Evolutionary conservation across 2,888 invertebrate genomes (phyloP).

Genomic region (Tineola bisselliella): DNA sequence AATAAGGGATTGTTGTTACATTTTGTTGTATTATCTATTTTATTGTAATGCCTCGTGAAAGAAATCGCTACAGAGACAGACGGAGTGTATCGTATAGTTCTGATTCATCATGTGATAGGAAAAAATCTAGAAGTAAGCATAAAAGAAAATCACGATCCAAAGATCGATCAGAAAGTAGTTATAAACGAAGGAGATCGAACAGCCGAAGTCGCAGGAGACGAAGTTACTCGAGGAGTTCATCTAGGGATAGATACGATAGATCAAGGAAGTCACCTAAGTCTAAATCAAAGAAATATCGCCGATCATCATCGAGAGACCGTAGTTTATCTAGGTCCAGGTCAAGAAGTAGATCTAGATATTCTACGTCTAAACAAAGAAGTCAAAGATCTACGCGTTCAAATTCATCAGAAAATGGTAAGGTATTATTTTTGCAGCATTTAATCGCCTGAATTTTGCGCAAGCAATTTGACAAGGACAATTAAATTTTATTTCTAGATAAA

Average conservation of each 20-base stretch:
- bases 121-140: constrained; percentile 49
- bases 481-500: constrained; percentile 32
- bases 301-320: constrained; percentile 27
- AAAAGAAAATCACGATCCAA: constrained; percentile 47
- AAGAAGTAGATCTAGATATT: constrained; percentile 37
- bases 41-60: constrained; percentile 51
- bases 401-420: constrained; percentile 47
- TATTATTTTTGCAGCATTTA: too few relatives aligned
- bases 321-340: constrained; percentile 46
- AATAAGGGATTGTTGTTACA: too few relatives aligned
- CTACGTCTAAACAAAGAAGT: constrained; percentile 36
- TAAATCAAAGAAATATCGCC: constrained; percentile 28
- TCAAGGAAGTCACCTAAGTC: constrained; percentile 41
- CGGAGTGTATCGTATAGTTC: constrained; percentile 54
- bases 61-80: constrained; percentile 47
- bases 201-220: constrained; percentile 42
- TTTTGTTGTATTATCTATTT: too few relatives aligned
- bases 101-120: constrained; percentile 51
- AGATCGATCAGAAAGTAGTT: constrained; percentile 44
- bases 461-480: too few relatives aligned
- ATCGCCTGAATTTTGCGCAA: too few relatives aligned
- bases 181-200: constrained; percentile 40
- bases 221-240: constrained; percentile 52
- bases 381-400: constrained; percentile 43
- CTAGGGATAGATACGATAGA: constrained; percentile 49